Conservation (phyloP, 2,797 vertebrate genomes). For the Morelia viridis region DNA sequence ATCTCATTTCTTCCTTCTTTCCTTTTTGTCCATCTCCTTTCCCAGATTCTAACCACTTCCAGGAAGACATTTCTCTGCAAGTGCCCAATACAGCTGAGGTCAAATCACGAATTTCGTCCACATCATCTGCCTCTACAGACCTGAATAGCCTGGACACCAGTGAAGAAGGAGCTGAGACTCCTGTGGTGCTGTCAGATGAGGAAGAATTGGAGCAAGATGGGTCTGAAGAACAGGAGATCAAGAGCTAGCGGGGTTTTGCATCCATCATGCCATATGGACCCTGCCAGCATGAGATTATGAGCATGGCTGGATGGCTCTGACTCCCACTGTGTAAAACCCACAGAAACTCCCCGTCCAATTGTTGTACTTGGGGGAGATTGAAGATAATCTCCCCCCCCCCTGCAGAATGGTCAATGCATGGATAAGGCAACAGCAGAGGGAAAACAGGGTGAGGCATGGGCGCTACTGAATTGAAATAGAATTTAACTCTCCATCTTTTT, state of each 20-base stretch:
- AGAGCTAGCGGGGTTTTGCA: slow-evolving; percentile 70
- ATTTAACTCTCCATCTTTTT: slow-evolving; percentile 68
- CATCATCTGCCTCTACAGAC: slow-evolving; percentile 83
- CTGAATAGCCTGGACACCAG: slow-evolving; percentile 85
- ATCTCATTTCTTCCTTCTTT: background rate
- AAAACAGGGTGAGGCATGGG: slow-evolving; percentile 45
- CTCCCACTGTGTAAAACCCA: slow-evolving; percentile 11
- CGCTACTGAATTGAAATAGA: slow-evolving; percentile 39
- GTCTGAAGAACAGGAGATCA: slow-evolving; percentile 63
- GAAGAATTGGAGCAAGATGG: slow-evolving; percentile 83
- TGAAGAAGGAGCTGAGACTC: slow-evolving; percentile 79
- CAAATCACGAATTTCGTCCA: slow-evolving; percentile 83
- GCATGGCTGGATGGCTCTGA: slow-evolving; percentile 39
- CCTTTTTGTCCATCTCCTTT: slow-evolving; percentile 40
- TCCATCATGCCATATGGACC: slow-evolving; percentile 40
- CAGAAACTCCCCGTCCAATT: slow-evolving; percentile 40
- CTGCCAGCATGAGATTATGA: slow-evolving; percentile 32
- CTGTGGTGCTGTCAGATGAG: slow-evolving; percentile 87
- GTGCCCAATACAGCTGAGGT: slow-evolving; percentile 70
- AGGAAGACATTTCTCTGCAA: slow-evolving; percentile 75
- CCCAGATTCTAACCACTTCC: slow-evolving; percentile 72
- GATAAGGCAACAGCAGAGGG: slow-evolving; percentile 44
- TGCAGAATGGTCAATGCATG: slow-evolving; percentile 27
- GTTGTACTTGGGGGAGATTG: slow-evolving; percentile 29
- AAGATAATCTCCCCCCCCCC: slow-evolving; percentile 4